Evolutionary conservation across 2,797 vertebrate species (phyloP), one percentile per base, ranked within the genome.

Genomic region (Aythya fuligula): DNA sequence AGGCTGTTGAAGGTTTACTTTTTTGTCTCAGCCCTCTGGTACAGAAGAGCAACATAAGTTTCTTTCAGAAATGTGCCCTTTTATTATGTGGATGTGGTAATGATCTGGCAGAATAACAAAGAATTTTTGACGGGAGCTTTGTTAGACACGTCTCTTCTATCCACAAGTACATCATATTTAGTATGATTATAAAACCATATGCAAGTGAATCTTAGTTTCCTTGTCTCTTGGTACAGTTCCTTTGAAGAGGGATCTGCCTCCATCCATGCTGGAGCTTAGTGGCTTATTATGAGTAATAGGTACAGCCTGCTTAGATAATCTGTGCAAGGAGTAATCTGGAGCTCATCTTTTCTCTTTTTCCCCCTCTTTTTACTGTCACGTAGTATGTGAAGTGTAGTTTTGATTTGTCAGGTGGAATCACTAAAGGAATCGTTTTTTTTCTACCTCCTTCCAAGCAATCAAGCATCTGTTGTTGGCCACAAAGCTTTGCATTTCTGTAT

Each of bases 151-250:
- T 2, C 0, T 73, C 38, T 89, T 24, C 78, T 87, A 6, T 73
- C 47, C 14, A 20, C 20, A 75, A 2, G 15, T 66, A 4, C 1
- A 0, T 60, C 13, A 19, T 65, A 25, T 91, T 87, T 39, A 2
- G 65, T 86, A 6, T 0, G 0, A 39, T 20, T 57, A 0, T 70
- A 9, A 25, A 61, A 12, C 21, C 47, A 8, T 14, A 8, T 16
- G 11, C 12, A 57, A 77, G 36, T 43, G 5, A 38, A 6, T 64
- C 39, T 69, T 60, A 34, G 19, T 36, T 84, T 19, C 58, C 81
- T 84, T 90, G 34, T 38, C 27, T 65, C 28, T 75, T 2, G 0
- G 41, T 80, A 7, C 21, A 67, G 27, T 64, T 67, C 57, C 17
- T 74, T 75, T 91, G 32, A 34, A 88, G 74, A 70, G 18, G 13